Evolutionary conservation across 1,140 invertebrate species (phyloP).

Genomic region (Lordiphosa collinella): DNA sequence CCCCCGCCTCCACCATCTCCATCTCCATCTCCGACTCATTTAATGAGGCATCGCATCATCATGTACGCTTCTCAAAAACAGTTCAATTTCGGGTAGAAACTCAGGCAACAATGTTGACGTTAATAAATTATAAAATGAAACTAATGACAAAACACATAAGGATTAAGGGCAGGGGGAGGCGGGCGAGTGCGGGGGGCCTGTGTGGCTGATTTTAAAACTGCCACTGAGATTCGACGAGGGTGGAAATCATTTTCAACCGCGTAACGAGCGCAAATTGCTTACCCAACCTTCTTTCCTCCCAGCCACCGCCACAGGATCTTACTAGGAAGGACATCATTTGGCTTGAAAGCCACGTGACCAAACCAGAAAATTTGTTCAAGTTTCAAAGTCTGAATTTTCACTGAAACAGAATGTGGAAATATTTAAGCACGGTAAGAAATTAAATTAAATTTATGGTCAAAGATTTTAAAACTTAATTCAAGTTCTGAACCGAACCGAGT

Average conservation of each 20-base stretch:
- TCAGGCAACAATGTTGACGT: constrained; percentile 63
- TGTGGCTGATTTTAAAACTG: constrained; percentile 39
- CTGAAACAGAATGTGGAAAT: too few relatives aligned
- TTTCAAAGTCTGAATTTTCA: not conserved
- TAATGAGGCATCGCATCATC: constrained; percentile 57
- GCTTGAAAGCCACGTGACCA: constrained; percentile 32
- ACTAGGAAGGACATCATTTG: constrained; percentile 13
- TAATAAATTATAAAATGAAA: constrained; percentile 79
- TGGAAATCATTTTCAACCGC: constrained; percentile 55
- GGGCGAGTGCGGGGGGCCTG: not conserved
- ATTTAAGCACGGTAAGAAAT: too few relatives aligned
- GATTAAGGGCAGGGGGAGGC: constrained; percentile 4
- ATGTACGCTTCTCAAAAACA: constrained; percentile 77
- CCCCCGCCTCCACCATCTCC: not conserved
- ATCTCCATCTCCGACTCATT: not conserved
- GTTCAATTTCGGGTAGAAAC: constrained; percentile 24
- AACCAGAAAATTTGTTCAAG: constrained; percentile 24
- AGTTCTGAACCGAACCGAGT: too few relatives aligned
- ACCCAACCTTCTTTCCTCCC: constrained; percentile 1
- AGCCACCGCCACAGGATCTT: not conserved
- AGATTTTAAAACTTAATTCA: too few relatives aligned
- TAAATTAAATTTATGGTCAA: too few relatives aligned
- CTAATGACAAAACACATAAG: constrained; percentile 77
- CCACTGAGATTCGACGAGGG: constrained; percentile 18
- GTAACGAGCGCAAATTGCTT: constrained; percentile 73